phyloP scores from a whole-genome alignment of 2,113 vertebrate genomes.

The Typhlomys cinereus region DNA sequence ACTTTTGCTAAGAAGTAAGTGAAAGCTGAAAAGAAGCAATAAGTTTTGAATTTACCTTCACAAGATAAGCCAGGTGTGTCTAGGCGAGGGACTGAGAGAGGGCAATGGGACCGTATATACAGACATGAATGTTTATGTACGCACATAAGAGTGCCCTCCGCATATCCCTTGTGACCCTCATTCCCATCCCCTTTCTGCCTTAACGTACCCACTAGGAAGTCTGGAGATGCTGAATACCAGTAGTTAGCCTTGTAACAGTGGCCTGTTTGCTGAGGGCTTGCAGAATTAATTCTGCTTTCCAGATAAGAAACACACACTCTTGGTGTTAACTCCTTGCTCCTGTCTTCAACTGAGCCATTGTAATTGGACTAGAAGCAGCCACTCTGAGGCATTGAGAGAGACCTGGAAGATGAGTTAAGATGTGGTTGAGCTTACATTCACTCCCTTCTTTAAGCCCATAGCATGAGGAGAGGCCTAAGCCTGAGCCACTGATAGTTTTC shows the following conservation, averaged over 20 bases:
- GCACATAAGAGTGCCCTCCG: neutral
- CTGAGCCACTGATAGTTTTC: conserved; percentile 4
- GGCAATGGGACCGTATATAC: neutral
- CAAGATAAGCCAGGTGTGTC: neutral
- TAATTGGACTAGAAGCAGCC: neutral
- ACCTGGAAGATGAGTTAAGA: neutral
- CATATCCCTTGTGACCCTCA: neutral
- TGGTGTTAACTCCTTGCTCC: neutral
- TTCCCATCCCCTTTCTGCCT: neutral
- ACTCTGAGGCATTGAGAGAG: neutral
- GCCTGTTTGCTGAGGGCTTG: neutral
- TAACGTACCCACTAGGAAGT: neutral
- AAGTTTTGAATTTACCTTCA: neutral
- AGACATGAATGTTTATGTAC: too few relatives aligned
- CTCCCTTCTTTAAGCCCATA: neutral
- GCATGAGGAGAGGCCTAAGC: neutral
- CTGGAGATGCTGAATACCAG: neutral
- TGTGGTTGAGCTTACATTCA: neutral
- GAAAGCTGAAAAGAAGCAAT: neutral
- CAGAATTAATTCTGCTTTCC: neutral
- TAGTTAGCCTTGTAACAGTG: neutral
- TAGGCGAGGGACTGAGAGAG: neutral
- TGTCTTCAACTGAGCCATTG: neutral
- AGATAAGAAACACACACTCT: neutral
- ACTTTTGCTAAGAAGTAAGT: neutral